Conservation (phyloP, 2,797 vertebrate species). For the Pempheris klunzingeri region DNA sequence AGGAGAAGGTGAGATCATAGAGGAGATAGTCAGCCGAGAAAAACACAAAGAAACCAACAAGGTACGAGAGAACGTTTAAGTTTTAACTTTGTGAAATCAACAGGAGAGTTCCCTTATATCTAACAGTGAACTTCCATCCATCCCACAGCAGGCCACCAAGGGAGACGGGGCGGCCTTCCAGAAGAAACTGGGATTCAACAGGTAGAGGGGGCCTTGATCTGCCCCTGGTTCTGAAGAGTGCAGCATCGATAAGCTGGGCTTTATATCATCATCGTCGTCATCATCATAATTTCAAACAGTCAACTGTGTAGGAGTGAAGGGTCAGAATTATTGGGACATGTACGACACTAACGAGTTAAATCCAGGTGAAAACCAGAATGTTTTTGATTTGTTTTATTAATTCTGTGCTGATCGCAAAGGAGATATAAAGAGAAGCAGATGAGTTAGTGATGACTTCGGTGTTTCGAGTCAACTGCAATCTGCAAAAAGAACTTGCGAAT, state of each 20-base stretch:
- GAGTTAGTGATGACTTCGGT: not conserved
- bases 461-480: conserved; percentile 4
- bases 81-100: not conserved
- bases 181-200: conserved; percentile 86
- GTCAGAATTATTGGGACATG: not conserved
- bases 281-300: not conserved
- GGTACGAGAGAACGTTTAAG: conserved; percentile 78
- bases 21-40: conserved; percentile 96
- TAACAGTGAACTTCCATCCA: conserved; percentile 25
- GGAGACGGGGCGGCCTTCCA: conserved; percentile 92
- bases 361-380: conserved; percentile 7
- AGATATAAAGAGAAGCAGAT: not conserved
- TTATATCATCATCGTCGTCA: no score
- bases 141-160: conserved; percentile 89
- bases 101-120: no score
- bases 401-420: not conserved
- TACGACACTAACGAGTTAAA: not conserved
- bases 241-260: conserved; percentile 10
- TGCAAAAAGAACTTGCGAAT: not conserved
- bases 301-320: not conserved
- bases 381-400: conserved; percentile 6
- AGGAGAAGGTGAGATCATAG: conserved; percentile 96
- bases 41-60: conserved; percentile 96
- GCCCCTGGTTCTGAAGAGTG: not conserved
- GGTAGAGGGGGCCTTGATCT: conserved; percentile 63